These are phyloP conservation scores for Ceratotherium simum DNA, from an alignment of 2,113 vertebrate species.

Conservation along the genomic window DNA sequence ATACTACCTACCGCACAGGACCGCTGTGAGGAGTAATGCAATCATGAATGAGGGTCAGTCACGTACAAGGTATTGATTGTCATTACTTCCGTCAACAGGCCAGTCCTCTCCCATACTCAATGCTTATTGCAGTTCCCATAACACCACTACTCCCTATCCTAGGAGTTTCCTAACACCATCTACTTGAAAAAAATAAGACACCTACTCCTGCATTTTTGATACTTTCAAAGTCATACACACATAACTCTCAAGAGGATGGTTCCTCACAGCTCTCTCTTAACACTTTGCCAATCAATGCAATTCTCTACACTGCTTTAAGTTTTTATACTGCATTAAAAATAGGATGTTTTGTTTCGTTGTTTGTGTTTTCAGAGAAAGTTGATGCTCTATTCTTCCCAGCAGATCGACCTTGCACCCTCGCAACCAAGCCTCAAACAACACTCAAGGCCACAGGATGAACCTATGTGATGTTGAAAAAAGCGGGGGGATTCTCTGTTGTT, in stretches of 20 bases:
- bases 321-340: background rate
- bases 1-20: background rate
- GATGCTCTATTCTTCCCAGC: background rate
- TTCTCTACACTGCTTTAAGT: background rate
- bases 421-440: background rate
- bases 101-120: background rate
- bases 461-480: background rate
- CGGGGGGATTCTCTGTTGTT: background rate
- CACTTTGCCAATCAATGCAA: background rate
- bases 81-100: background rate
- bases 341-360: background rate
- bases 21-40: too few relatives aligned
- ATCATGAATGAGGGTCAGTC: background rate
- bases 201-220: background rate
- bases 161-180: background rate
- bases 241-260: background rate
- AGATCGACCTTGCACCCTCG: too few relatives aligned
- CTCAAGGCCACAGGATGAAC: background rate
- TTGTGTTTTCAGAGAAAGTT: background rate
- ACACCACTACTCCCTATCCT: rapidly evolving
- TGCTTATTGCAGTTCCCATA: background rate
- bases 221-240: background rate
- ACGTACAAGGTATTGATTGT: background rate
- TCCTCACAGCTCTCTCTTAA: background rate
- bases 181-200: background rate